Evolutionary conservation across 2,888 invertebrate species (phyloP).

Genomic region (Vandiemenella viatica): DNA sequence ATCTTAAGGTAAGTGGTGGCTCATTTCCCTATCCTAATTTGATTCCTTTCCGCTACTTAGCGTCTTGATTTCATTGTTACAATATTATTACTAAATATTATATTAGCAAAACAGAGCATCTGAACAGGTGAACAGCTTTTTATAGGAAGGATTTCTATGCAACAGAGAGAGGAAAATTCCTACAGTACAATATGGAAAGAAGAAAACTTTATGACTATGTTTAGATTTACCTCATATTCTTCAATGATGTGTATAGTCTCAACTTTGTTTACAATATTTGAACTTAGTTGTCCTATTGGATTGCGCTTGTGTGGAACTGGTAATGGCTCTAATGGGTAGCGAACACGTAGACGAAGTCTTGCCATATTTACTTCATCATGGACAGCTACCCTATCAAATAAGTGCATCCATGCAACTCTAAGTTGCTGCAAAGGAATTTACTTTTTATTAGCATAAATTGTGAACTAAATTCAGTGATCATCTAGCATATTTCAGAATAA

Average conservation of each 20-base stretch:
- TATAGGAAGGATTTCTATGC: too few relatives aligned
- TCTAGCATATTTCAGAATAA: constrained; percentile 2
- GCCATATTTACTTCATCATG: constrained; percentile 61
- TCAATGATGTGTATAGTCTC: constrained; percentile 29
- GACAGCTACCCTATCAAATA: constrained; percentile 34
- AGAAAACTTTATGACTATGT: too few relatives aligned
- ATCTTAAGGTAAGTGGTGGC: too few relatives aligned
- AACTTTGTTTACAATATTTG: constrained; percentile 24
- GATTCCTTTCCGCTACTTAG: too few relatives aligned
- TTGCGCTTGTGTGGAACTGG: constrained; percentile 7
- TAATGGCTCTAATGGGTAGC: constrained; percentile 29
- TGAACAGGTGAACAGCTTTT: too few relatives aligned
- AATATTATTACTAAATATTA: too few relatives aligned
- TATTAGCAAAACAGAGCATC: too few relatives aligned
- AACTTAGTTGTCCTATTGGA: constrained; percentile 25
- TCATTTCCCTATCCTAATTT: too few relatives aligned
- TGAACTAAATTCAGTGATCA: too few relatives aligned
- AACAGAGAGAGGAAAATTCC: too few relatives aligned
- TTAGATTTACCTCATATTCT: constrained; percentile 26
- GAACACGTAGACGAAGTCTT: constrained; percentile 39
- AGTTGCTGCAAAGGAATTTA: constrained; percentile 25
- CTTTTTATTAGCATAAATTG: constrained; percentile 19
- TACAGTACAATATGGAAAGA: too few relatives aligned
- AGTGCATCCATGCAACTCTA: constrained; percentile 28
- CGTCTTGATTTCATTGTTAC: too few relatives aligned